phyloP scores from a whole-genome alignment of 2,113 vertebrate species.

The Columba janthina region DNA sequence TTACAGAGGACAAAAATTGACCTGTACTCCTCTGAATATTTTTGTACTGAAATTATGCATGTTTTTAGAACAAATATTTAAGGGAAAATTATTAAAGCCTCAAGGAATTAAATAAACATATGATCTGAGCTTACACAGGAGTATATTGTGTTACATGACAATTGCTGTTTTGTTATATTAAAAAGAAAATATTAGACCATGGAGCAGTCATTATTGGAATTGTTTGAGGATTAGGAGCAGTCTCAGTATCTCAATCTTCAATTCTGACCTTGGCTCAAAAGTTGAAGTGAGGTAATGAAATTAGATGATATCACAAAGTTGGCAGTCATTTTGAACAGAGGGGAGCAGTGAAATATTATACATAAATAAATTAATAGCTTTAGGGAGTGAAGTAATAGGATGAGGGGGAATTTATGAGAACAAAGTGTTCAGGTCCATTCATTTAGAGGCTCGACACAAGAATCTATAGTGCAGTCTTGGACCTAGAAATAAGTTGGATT shows the following conservation, averaged over 20 bases:
- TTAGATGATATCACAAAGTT: conserved; percentile 51
- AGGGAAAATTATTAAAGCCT: background rate
- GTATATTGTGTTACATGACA: background rate
- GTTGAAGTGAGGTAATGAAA: conserved; percentile 42
- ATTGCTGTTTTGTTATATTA: background rate
- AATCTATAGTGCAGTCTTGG: background rate
- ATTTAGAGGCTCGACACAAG: background rate
- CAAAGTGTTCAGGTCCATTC: background rate
- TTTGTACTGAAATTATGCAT: background rate
- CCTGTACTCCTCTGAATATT: background rate
- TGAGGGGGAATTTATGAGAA: background rate
- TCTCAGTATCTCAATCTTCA: background rate
- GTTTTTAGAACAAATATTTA: background rate
- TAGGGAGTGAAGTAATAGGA: conserved; percentile 7
- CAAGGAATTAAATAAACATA: background rate
- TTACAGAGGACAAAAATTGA: background rate
- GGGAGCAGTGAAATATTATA: background rate
- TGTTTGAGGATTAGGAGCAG: background rate
- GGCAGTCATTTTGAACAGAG: conserved; percentile 19
- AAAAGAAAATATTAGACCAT: background rate
- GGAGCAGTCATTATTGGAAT: background rate
- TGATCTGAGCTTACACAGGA: background rate
- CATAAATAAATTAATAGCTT: conserved; percentile 35
- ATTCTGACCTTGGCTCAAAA: conserved; percentile 26
- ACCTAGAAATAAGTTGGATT: background rate